Evolutionary conservation across 2,797 vertebrate genomes (phyloP), one percentile per base, ranked within the genome.

Genomic region (Pteronotus mesoamericanus): DNA sequence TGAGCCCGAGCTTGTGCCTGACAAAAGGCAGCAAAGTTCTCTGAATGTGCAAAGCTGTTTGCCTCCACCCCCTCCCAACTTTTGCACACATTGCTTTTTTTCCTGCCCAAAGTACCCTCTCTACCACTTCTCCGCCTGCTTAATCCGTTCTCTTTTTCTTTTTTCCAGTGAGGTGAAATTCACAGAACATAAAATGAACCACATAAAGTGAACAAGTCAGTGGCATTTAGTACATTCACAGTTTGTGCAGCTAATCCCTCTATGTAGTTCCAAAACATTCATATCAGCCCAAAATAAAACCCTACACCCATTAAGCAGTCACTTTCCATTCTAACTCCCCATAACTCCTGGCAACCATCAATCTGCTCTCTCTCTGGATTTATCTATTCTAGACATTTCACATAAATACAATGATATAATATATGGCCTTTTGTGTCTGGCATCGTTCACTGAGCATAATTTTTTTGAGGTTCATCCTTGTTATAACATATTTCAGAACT

Each of bases 381-480:
- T 22, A 26, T 16, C 26, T 9, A 2, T 48, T 85, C 44, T 66
- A 69, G 64, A 22, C 55, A 39, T 51, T 57, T 80, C 53, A 21
- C 59, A 32, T 14, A 66, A 37, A 21, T 32, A 11, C 64, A 39
- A 3, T 64, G 6, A 5, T 0, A 53, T 1, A 19, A 6, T 0
- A 6, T 9, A 8, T 39, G 64, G n/a, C 3, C 69, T 51, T 66
- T 21, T 24, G 9, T 14, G 22, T 37, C 68, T 37, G 34, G 21
- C 34, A 84, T 64, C 42, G 42, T 61, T 39, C 55, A 55, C n/a
- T 10, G 26, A 29, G 32, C 5, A 1, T 8, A 39, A 12, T 4
- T 39, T 39, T 53, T 61, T 18, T 18, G 69, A 57, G 34, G 18
- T 12, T 72, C 24, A 12, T 21, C 64, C 7, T 3, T 2, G 14